Evolutionary conservation across 1,140 invertebrate species (phyloP).

Genomic region (Cyphomyrmex costatus): DNA sequence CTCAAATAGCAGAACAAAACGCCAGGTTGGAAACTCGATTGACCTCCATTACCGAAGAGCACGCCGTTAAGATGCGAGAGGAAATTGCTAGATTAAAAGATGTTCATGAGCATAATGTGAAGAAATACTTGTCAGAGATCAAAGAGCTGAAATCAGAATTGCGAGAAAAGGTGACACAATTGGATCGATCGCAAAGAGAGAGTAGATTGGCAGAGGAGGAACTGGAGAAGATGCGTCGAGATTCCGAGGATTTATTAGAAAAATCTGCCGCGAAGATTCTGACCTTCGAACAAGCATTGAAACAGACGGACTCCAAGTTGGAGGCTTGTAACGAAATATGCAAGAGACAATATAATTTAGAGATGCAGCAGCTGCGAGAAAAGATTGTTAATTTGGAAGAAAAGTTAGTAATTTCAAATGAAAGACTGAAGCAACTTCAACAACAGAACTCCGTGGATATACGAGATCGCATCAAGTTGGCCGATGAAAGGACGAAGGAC

Average conservation of each 20-base stretch:
- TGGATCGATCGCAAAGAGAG: constrained; percentile 85
- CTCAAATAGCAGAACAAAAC: constrained; percentile 82
- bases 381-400: constrained; percentile 78
- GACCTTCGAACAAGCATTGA: constrained; percentile 86
- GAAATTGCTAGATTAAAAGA: constrained; percentile 79
- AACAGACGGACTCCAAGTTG: constrained; percentile 82
- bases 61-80: constrained; percentile 73
- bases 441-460: constrained; percentile 67
- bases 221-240: constrained; percentile 84
- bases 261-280: constrained; percentile 84
- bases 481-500: constrained; percentile 79
- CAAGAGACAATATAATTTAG: constrained; percentile 85
- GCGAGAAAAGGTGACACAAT: constrained; percentile 77
- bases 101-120: constrained; percentile 76
- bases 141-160: constrained; percentile 84
- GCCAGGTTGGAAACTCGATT: constrained; percentile 75
- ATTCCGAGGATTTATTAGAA: constrained; percentile 82
- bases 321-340: constrained; percentile 76
- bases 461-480: constrained; percentile 75
- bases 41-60: constrained; percentile 77
- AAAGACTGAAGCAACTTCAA: constrained; percentile 76
- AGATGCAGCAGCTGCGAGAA: constrained; percentile 75
- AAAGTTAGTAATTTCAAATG: constrained; percentile 71
- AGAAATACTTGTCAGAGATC: constrained; percentile 82
- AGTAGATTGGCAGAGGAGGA: constrained; percentile 86